Evolutionary conservation across 92 coral and sea anemone species (phyloP), one percentile per base, ranked within the genome.

Genomic region (Epizoanthus stellaris): DNA sequence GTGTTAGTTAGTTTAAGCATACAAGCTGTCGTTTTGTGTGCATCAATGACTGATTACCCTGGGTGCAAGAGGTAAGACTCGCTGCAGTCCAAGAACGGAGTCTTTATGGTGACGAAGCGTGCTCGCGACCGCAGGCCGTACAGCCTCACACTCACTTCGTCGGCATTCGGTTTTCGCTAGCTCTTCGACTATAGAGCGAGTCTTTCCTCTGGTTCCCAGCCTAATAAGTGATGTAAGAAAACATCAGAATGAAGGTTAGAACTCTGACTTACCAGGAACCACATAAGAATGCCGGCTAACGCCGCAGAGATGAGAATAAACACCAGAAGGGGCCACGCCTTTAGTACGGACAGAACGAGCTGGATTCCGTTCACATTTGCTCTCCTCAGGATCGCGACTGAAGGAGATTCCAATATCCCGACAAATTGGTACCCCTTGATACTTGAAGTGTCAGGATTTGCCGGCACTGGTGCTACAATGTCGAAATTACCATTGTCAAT

Each of bases 311-410:
- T 87, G 21, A 97, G 76, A 57, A 97, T 97, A 77, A 97, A 97
- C 45, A 97, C 91, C 15, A 97, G 82, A 43, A 97, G 86, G 4
- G 99, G 99, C 99, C 99, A 97, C 9, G 97, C 98, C 69, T 92
- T 91, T 49, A 97, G 86, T 23, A 97, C 91, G 8, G 99, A 94
- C 52, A 92, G 43, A 82, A 97, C 73, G 12, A 97, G 86, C 85
- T 92, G 93, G 19, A 86, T 82, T 13, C 97, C 95, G 23, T 98
- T 93, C 43, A 94, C 97, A 71, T 97, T 97, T 15, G 95, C 93
- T 54, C 82, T 85, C 88, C 92, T 91, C 42, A 97, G 61, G 16
- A 97, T 90, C 4, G 98, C 99, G 52, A 87, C 89, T 8, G 98
- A 98, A 30, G 98, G 88, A 4, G 99, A 97, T 80, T 95, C 97